Percentiles rank a stretch among this genome's conserved stretches.
These are phyloP conservation scores for Perognathus longimembris DNA, from an alignment of 2,113 vertebrate species.

Conservation along the genomic window DNA sequence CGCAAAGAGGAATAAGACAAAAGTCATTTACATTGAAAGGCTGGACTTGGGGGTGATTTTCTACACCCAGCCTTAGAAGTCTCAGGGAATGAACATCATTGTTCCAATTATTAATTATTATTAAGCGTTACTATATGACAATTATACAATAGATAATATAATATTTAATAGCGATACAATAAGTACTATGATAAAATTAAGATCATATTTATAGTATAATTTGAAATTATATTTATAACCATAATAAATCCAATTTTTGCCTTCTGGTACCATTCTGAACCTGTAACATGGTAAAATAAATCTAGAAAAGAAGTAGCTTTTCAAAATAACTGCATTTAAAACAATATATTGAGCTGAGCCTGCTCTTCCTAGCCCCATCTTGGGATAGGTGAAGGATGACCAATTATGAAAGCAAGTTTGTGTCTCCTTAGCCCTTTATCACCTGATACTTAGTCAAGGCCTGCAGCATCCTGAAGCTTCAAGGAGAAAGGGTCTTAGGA, in stretches of 20 bases:
- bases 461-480: neutral
- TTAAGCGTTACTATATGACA: no score
- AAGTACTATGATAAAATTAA: neutral
- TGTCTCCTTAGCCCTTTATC: neutral
- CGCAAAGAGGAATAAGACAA: no score
- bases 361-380: neutral
- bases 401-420: neutral
- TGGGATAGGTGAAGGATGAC: conserved; percentile 2
- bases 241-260: neutral
- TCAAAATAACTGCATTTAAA: neutral
- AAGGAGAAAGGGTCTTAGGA: neutral
- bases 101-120: neutral
- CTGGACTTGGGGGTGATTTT: neutral
- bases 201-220: neutral
- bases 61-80: neutral
- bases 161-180: neutral
- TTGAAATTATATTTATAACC: neutral
- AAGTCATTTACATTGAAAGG: neutral
- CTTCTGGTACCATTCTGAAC: conserved; percentile 60
- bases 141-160: neutral
- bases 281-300: conserved; percentile 4
- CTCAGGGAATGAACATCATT: neutral
- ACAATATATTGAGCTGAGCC: neutral
- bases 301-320: neutral
- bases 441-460: neutral